Evolutionary conservation across 2,113 vertebrate species (phyloP).

Genomic region (Orthonyx spaldingii): DNA sequence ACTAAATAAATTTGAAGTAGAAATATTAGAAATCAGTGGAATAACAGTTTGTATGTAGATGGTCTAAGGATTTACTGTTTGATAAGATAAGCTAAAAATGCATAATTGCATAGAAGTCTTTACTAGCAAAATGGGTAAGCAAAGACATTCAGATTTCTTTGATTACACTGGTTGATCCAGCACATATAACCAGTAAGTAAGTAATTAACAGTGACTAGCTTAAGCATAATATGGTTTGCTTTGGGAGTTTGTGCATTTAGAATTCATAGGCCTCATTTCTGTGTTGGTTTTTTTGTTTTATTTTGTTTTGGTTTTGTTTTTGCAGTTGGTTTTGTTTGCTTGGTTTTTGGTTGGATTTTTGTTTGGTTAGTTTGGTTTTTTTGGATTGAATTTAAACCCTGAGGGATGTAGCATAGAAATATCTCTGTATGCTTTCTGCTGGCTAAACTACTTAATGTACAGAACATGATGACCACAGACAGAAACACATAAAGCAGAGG

Average conservation of each 20-base stretch:
- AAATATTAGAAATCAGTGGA: background rate
- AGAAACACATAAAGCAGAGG: background rate
- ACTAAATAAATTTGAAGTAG: background rate
- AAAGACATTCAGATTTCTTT: background rate
- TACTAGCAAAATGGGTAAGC: background rate
- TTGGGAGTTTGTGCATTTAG: background rate
- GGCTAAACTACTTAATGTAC: background rate
- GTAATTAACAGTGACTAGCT: background rate
- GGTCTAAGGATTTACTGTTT: background rate
- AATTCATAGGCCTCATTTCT: background rate
- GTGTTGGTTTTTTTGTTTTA: rapidly evolving
- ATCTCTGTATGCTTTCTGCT: background rate
- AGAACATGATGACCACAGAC: background rate
- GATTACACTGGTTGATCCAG: background rate
- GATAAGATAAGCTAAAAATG: background rate
- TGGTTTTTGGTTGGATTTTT: background rate
- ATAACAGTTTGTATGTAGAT: background rate
- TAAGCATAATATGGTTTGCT: background rate
- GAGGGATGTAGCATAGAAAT: background rate
- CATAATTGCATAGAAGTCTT: background rate
- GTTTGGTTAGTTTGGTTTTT: background rate
- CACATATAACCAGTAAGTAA: background rate
- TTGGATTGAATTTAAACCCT: background rate
- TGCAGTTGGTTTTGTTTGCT: background rate
- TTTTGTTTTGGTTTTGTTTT: background rate